Conservation (phyloP, 2,797 vertebrate species). For the Chrosomus eos region DNA sequence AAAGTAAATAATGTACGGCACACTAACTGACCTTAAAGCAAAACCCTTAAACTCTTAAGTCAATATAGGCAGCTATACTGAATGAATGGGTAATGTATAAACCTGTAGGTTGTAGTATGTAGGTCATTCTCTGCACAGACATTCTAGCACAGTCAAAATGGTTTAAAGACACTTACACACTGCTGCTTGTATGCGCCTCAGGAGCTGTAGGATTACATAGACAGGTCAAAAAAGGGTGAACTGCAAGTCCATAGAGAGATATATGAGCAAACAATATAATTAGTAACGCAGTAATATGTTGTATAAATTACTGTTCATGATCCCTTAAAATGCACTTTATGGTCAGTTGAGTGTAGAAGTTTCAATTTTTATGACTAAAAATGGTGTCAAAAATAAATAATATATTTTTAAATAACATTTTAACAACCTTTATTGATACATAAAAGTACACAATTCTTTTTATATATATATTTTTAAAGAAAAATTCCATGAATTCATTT, state of each 20-base stretch:
- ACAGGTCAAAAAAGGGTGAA: slow-evolving; percentile 39
- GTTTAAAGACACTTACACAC: slow-evolving; percentile 13
- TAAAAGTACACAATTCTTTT: background rate
- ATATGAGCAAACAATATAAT: background rate
- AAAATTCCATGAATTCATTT: background rate
- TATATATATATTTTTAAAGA: background rate
- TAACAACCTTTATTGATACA: background rate
- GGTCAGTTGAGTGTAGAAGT: background rate
- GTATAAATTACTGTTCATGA: background rate
- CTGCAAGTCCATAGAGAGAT: slow-evolving; percentile 1
- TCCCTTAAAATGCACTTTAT: background rate
- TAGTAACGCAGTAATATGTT: background rate
- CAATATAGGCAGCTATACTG: slow-evolving; percentile 33
- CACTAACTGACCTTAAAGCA: slow-evolving; percentile 25
- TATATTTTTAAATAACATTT: background rate
- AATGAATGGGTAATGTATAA: slow-evolving; percentile 35
- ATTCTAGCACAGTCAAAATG: slow-evolving; percentile 6
- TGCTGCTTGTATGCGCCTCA: slow-evolving; percentile 4
- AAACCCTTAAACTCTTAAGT: slow-evolving; percentile 23
- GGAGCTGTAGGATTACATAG: slow-evolving; percentile 23
- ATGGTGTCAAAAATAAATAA: background rate
- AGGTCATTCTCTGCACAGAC: slow-evolving; percentile 25
- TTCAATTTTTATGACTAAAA: background rate
- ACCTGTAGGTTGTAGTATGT: slow-evolving; percentile 32
- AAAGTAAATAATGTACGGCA: slow-evolving; percentile 27